Conservation (phyloP, 2,888 invertebrate species). For the Bembecia ichneumoniformis region DNA sequence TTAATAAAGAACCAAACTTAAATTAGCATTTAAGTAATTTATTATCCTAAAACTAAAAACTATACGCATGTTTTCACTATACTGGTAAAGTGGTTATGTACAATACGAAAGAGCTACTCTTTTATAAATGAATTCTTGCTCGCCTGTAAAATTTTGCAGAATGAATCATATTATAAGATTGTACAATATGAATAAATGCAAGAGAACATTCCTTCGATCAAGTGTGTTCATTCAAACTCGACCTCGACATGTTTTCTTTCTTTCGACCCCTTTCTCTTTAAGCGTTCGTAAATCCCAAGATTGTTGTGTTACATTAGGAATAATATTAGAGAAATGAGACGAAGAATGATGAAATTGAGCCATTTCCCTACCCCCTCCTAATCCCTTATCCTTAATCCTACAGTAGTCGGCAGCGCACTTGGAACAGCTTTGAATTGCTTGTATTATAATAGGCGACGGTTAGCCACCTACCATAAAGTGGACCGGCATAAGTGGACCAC, state of each 20-base stretch:
- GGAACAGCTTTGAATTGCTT: too few species aligned
- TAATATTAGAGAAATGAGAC: too few species aligned
- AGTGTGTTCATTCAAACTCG: neutral
- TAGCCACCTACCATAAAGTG: too few species aligned
- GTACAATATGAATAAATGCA: constrained; percentile 74
- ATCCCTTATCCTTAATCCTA: too few species aligned
- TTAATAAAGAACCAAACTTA: constrained; percentile 74
- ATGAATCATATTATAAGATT: constrained; percentile 72
- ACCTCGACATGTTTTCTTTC: neutral
- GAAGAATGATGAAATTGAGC: too few species aligned
- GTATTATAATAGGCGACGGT: too few species aligned
- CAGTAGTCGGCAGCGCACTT: too few species aligned
- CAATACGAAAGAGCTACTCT: constrained; percentile 71
- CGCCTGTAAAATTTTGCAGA: constrained; percentile 74
- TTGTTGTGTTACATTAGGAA: too few species aligned
- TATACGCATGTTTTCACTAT: constrained; percentile 74
- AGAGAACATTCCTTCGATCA: constrained; percentile 70
- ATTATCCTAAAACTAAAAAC: constrained; percentile 72
- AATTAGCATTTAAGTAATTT: constrained; percentile 73
- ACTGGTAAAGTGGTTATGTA: constrained; percentile 73
- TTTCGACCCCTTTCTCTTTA: neutral
- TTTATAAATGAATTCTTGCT: constrained; percentile 74
- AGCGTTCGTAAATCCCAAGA: neutral
- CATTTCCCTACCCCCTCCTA: too few species aligned
- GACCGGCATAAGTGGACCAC: too few species aligned